Percentiles rank a stretch among this genome's conserved stretches.
Evolutionary conservation across 2,888 invertebrate species (phyloP).

Genomic region (Sycophila texana): DNA sequence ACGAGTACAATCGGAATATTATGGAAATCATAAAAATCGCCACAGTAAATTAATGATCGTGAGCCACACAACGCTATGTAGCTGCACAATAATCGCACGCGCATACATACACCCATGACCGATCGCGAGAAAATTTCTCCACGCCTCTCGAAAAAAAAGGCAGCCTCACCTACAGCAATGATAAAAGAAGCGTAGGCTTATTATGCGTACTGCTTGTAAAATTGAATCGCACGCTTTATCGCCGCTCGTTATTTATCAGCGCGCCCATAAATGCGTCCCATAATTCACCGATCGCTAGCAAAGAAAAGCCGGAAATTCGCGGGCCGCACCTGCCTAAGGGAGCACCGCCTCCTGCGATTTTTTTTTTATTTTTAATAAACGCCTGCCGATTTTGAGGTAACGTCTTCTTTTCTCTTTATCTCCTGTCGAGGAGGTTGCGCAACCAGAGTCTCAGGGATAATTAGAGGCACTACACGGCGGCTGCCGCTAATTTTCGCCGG

Average conservation of each 20-base stretch:
- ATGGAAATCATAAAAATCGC: no score
- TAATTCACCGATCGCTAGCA: slow-evolving; percentile 32
- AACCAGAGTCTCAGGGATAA: no score
- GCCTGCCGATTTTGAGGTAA: neutral
- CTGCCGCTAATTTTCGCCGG: no score
- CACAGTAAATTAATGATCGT: neutral
- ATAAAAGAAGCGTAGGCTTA: neutral
- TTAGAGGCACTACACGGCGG: no score
- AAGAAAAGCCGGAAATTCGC: slow-evolving; percentile 41
- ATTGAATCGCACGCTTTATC: slow-evolving; percentile 16
- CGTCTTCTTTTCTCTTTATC: neutral
- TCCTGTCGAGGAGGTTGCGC: no score
- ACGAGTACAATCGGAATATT: no score
- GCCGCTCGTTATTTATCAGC: slow-evolving; percentile 32
- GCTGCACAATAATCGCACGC: neutral
- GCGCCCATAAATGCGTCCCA: slow-evolving; percentile 2
- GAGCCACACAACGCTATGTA: neutral
- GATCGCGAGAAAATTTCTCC: slow-evolving; percentile 3
- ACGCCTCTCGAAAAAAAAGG: neutral
- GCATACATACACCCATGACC: neutral
- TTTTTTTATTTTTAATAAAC: neutral
- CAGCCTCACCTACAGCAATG: neutral
- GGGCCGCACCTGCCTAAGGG: slow-evolving; percentile 1
- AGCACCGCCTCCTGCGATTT: neutral
- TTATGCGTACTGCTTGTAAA: neutral